Evolutionary conservation across 1,140 invertebrate species (phyloP).

Genomic region (Drosophila sproati): DNA sequence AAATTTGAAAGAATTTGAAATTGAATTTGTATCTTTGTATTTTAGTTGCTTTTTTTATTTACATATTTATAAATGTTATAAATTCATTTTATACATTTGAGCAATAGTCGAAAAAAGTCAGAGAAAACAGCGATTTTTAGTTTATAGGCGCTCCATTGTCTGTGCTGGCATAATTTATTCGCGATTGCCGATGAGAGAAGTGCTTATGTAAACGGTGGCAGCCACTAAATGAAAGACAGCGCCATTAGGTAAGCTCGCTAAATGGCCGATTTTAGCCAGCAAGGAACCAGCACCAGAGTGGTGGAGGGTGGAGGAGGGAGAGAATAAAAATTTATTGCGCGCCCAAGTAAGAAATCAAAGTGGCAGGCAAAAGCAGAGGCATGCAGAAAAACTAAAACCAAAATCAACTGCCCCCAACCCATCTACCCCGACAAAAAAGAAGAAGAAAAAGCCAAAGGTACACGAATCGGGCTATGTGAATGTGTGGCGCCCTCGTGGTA

Average conservation of each 20-base stretch:
- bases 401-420: no score
- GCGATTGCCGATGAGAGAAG: background rate
- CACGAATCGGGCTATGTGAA: slow-evolving; percentile 14
- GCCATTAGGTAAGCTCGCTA: slow-evolving; percentile 58
- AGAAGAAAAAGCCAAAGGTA: slow-evolving; percentile 47
- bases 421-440: background rate
- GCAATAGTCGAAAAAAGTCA: no score
- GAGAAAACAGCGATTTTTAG: background rate
- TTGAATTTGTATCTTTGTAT: no score
- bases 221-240: slow-evolving; percentile 17
- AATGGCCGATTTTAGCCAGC: slow-evolving; percentile 41
- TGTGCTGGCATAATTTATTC: slow-evolving; percentile 6
- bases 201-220: slow-evolving; percentile 7
- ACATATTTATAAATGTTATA: no score
- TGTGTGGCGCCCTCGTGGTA: slow-evolving; percentile 38
- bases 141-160: slow-evolving; percentile 7
- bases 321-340: slow-evolving; percentile 73
- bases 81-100: no score
- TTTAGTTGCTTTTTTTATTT: no score
- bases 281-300: background rate
- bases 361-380: slow-evolving; percentile 25
- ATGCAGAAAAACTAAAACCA: slow-evolving; percentile 10
- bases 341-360: slow-evolving; percentile 65
- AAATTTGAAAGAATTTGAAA: no score
- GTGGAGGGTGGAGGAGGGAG: background rate